A percentile compares a stretch with the other conserved stretches of the same genome.
phyloP scores from a whole-genome alignment of 2,113 vertebrate genomes.

The Colossoma macropomum region DNA sequence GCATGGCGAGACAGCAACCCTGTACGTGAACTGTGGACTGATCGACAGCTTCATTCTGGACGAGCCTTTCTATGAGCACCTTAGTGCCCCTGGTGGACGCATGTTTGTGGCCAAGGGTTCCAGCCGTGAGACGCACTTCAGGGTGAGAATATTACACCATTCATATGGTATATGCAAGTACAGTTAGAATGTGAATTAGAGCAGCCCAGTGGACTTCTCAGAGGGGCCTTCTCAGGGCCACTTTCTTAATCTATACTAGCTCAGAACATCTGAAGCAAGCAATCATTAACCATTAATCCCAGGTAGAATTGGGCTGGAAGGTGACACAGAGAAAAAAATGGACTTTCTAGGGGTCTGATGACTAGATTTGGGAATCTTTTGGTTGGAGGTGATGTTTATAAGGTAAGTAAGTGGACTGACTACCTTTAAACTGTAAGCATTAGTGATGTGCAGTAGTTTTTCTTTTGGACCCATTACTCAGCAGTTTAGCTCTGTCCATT shows the following conservation, averaged over 20 bases:
- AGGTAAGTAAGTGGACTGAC: background rate
- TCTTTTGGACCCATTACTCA: background rate
- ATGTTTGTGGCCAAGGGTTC: slow-evolving; percentile 85
- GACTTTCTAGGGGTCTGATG: no score
- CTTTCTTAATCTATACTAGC: background rate
- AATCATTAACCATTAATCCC: no score
- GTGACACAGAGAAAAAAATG: background rate
- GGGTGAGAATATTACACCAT: slow-evolving; percentile 71
- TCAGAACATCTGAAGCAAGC: background rate
- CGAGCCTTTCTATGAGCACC: slow-evolving; percentile 85
- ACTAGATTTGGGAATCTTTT: no score
- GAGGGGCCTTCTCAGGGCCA: no score
- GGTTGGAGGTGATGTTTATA: background rate
- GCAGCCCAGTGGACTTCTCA: no score
- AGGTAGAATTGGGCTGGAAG: background rate
- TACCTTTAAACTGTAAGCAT: background rate
- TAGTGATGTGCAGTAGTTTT: background rate
- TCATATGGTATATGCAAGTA: background rate
- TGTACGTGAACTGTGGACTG: slow-evolving; percentile 85
- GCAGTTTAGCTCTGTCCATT: no score
- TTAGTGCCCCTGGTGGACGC: slow-evolving; percentile 74
- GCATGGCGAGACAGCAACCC: slow-evolving; percentile 79
- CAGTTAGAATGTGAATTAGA: background rate
- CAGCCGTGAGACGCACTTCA: slow-evolving; percentile 82
- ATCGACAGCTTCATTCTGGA: slow-evolving; percentile 85